Base-by-base conservation (phyloP, 2,797 vertebrate species). In the Sylvilagus floridanus region DNA sequence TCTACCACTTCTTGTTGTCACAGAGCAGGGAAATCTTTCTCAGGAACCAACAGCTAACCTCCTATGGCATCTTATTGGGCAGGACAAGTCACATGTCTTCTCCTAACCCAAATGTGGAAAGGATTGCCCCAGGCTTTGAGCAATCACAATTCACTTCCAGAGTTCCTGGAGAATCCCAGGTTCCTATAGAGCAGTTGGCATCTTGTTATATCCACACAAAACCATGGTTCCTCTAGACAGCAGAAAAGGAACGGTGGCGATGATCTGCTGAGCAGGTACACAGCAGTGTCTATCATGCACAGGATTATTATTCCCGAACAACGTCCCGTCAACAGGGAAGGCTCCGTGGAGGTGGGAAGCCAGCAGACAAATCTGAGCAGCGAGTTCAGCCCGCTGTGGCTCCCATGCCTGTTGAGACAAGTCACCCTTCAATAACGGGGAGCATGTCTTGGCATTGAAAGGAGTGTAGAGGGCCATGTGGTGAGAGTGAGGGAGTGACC, bases 231-330 rank as follows among this genome's bases (percentile, higher is more conserved):
- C 16, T 22, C 32, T 16, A 14, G 28, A n/a, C 24, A 42, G 21
- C 66, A 87, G 91, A 77, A 63, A 81, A 24, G 24, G 16, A 16
- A 47, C 63, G 35, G 24, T 14, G 42, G 75, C 28, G 60, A 85
- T 37, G 17, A 77, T 60, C 75, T 78, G 8, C 21, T 52, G 50
- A 28, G 62, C 85, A 87, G 52, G 75, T 54, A 76, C 93, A 90
- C 60, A 88, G 63, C 17, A n/a, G 30, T 8, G 3, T 65, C 54
- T 78, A 52, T 73, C 71, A 63, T 24, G 14, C 60, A 62, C 30
- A 94, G 86, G n/a, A 78, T 66, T 30, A 62, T 84, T 71, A 50
- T 78, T 73, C 57, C 62, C 91, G n/a, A 28, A 42, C 68, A 50
- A 73, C 22, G 26, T 72, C 4, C 42, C 75, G 50, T 81, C 91